Base-by-base conservation (phyloP, 2,113 vertebrate species). In the Pleuronectes platessa region DNA sequence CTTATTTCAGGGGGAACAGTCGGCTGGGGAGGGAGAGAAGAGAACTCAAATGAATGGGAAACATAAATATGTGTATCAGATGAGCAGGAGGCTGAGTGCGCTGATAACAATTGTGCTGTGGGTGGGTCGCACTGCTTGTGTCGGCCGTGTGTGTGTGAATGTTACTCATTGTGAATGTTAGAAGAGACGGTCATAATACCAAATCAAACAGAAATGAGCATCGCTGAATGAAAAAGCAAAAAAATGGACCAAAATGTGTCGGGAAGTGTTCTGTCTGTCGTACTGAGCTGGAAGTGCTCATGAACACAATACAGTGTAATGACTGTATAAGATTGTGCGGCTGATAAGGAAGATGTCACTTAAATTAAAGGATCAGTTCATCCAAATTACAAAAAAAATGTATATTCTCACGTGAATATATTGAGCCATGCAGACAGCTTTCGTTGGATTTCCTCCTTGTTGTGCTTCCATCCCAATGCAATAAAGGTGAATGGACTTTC, bases 211-310 rank as follows among this genome's bases (percentile, higher is more conserved):
- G 49, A 62, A 59, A 10, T 71, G 21, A 72, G 20, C 45, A 4
- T 26, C 1, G 1, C 42, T 56, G 23, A 42, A 56, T 60, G 40
- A 26, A 55, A 79, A 68, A 15, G 59, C 70, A 63, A 11, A 47
- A 26, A 77, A 70, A 73, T 61, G 64, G 85, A 86, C 83, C 79
- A 84, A 81, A 75, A 78, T 61, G 49, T 82, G 58, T 72, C 11
- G 20, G 20, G 20, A 58, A 61, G 58, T 9, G 10, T 65, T 67
- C 73, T 61, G 47, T 72, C 24, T 73, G 45, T 74, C 42, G 15
- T 21, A 2, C 67, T 67, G 40, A 23, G 12, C 61, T 74, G 58
- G 59, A 75, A 72, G 23, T 65, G 56, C 67, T 78, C 7, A 1
- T 45, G 54, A 66, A 54, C 55, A 55, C 61, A 68, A 74, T 40